Evolutionary conservation across 2,888 invertebrate genomes (phyloP), one percentile per base, ranked within the genome.

Genomic region (Dynastes hyllus): DNA sequence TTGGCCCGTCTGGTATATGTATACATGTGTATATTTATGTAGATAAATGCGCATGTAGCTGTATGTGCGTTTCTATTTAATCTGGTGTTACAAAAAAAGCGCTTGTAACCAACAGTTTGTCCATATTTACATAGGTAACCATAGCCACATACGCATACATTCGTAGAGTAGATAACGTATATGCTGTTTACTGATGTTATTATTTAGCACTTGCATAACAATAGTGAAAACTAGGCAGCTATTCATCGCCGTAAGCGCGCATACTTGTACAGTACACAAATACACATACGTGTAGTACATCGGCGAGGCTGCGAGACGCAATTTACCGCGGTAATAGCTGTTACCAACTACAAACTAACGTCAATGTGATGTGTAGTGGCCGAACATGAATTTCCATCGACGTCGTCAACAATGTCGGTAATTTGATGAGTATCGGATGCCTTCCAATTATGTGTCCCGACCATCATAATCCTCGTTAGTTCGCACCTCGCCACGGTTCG

Each of bases 381-480:
- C 73, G 73, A 37, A 73, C 73, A 73, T 73, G 55, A 40, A 73
- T 73, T 73, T 73, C 73, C 58, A 73, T 73, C 73, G 58, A 73
- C 58, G 58, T 55, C 45, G 55, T 58, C 73, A 73, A 73, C 73
- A 73, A 73, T 73, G 73, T 73, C 73, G 58, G 73, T 58, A 73
- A 73, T 73, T 73, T 58, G 73, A 73, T 73, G 73, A 58, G 73
- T 73, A 73, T 73, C 73, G 73, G 37, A 73, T 73, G 73, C 73
- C 58, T 73, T 73, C 73, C 73, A 73, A 73, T 73, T 73, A 73
- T 73, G 73, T 67, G 77, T 67, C 67, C 66, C 45, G 40, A 69
- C 55, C 77, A 67, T 67, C 77, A 77, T 77, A 77, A 77, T 77
- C 77, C 77, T 77, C 67, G 77, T 77, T 77, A 77, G 77, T 66